Conservation (phyloP, 1,140 invertebrate species). For the Scylla paramamosain region DNA sequence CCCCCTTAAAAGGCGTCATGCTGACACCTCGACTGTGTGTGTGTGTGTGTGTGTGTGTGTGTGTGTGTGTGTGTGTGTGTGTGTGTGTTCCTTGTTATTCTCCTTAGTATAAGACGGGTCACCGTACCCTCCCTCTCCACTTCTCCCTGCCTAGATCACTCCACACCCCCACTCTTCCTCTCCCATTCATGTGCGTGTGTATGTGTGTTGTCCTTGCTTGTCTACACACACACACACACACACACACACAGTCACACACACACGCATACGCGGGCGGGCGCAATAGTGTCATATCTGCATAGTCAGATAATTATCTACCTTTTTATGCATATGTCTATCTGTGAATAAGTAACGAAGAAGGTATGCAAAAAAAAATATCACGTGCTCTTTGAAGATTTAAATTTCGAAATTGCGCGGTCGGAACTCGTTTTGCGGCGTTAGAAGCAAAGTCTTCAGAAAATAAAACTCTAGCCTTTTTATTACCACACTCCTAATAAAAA, state of each 20-base stretch:
- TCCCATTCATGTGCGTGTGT: background rate
- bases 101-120: too few species aligned
- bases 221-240: constrained; percentile 30
- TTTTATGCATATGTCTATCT: background rate
- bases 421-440: background rate
- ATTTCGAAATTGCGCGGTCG: constrained; percentile 27
- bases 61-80: too few species aligned
- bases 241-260: constrained; percentile 36
- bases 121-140: background rate
- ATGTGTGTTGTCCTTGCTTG: background rate
- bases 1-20: too few species aligned
- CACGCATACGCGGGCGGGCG: background rate
- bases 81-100: too few species aligned
- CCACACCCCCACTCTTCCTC: background rate
- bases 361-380: background rate
- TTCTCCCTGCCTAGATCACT: background rate
- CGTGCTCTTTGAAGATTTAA: constrained; percentile 36
- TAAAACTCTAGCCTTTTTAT: background rate
- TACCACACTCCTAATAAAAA: too few species aligned
- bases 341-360: background rate
- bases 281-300: background rate
- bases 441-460: background rate
- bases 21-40: too few species aligned
- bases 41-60: too few species aligned
- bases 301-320: background rate